phyloP scores from a whole-genome alignment of 2,797 vertebrate genomes.

The Dryobates pubescens region DNA sequence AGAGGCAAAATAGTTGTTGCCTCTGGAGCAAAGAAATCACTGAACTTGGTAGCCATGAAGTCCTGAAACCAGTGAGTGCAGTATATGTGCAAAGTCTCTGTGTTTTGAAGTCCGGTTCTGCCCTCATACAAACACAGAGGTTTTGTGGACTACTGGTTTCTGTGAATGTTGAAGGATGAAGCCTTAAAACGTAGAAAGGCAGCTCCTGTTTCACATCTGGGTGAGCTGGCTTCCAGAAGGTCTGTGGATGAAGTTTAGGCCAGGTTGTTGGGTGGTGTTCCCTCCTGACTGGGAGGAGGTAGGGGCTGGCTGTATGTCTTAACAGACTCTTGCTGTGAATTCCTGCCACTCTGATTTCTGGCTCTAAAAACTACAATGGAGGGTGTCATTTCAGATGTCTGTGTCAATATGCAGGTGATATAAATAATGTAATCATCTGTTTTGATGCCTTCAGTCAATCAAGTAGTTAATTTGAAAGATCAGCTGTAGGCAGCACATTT shows the following conservation, averaged over 20 bases:
- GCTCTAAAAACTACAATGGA: not conserved
- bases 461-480: not conserved
- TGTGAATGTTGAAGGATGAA: not conserved
- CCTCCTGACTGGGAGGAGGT: accelerated
- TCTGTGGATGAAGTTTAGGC: not conserved
- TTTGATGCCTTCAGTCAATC: not conserved
- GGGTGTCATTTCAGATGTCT: not conserved
- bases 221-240: not conserved
- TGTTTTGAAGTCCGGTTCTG: not conserved
- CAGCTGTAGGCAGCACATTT: not conserved
- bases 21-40: not conserved
- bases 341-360: not conserved
- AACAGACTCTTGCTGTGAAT: not conserved
- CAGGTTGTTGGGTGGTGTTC: not conserved
- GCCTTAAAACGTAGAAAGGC: not conserved
- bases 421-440: not conserved
- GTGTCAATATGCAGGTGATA: not conserved
- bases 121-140: not conserved
- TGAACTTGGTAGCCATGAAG: not conserved
- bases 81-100: not conserved
- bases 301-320: not conserved
- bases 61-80: not conserved
- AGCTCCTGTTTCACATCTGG: not conserved
- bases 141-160: not conserved
- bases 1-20: not conserved